Evolutionary conservation across 2,113 vertebrate genomes (phyloP), one percentile per base, ranked within the genome.

Genomic region (Gulo gulo): DNA sequence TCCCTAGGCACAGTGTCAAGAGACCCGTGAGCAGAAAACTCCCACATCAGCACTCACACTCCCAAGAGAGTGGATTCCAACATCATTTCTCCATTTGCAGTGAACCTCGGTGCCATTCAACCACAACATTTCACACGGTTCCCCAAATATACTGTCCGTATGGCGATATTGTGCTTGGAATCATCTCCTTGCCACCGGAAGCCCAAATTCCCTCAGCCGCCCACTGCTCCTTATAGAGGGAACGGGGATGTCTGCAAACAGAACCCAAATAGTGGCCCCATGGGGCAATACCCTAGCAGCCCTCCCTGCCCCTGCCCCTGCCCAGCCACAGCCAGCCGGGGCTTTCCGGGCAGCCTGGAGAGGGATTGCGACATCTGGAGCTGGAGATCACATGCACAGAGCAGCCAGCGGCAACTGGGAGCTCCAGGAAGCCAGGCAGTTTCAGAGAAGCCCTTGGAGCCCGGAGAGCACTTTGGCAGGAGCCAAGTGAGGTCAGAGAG

Each of bases 291-390:
- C 39, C 67, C 36, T 0, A 36, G 89, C 61, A 92, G 96, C 26
- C 74, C 69, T 81, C 36, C 45, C 24, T 34, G 20, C 31, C 93
- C 63, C 24, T 34, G 2, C 42, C 90, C 69, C 88, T 61, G 94
- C 18, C 21, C 10, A 1, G 95, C 76, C 95, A 7, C 84, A 20
- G 65, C 80, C 14, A 12, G 55, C 63, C 4, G 79, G 97, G 97
- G 95, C n/a, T 98, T 98, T 98, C 97, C 92, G 21, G 96, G 87
- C 90, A 97, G 98, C 92, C 71, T 7, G 52, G 69, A 85, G 86
- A 39, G 91, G 63, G 94, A 97, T 98, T 97, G 97, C 94, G 6
- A 97, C 94, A 98, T 55, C 80, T 52, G 8, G 2, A 94, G 89
- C 92, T 21, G 50, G 86, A 97, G 95, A 76, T 97, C 97, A 97